Conservation (phyloP, 2,113 vertebrate genomes). For the Grallaria varia region DNA sequence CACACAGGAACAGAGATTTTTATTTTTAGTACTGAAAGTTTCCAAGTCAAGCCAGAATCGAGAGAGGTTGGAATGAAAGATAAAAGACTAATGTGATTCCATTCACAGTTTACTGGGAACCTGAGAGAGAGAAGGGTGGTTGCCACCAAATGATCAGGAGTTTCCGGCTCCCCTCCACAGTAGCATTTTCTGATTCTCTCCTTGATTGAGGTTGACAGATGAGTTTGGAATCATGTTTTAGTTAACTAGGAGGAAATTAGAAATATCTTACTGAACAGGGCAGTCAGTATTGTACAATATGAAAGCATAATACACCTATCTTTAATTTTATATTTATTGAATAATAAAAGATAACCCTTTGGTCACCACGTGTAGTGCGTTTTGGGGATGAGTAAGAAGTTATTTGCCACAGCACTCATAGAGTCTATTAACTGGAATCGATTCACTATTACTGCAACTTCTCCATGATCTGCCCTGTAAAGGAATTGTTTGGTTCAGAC, state of each 20-base stretch:
- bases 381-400: slow-evolving; percentile 24
- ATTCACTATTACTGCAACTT: slow-evolving; percentile 51
- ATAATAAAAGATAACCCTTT: not conserved
- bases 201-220: not conserved
- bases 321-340: not conserved
- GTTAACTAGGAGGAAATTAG: not conserved
- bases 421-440: slow-evolving; percentile 25
- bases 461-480: slow-evolving; percentile 26
- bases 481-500: slow-evolving; percentile 54
- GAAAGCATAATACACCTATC: not conserved
- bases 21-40: slow-evolving; percentile 25
- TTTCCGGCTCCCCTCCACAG: not conserved
- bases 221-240: not conserved
- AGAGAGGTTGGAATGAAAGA: not conserved
- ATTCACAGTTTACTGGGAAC: not conserved
- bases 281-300: not conserved
- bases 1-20: not conserved
- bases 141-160: not conserved
- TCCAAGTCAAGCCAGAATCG: slow-evolving; percentile 30
- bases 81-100: not conserved
- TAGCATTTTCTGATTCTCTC: not conserved
- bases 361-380: not conserved
- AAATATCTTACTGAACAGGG: not conserved
- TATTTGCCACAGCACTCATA: not conserved
- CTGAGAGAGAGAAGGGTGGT: not conserved